Evolutionary conservation across 2,888 invertebrate genomes (phyloP).

Genomic region (Mythimna ferrago): DNA sequence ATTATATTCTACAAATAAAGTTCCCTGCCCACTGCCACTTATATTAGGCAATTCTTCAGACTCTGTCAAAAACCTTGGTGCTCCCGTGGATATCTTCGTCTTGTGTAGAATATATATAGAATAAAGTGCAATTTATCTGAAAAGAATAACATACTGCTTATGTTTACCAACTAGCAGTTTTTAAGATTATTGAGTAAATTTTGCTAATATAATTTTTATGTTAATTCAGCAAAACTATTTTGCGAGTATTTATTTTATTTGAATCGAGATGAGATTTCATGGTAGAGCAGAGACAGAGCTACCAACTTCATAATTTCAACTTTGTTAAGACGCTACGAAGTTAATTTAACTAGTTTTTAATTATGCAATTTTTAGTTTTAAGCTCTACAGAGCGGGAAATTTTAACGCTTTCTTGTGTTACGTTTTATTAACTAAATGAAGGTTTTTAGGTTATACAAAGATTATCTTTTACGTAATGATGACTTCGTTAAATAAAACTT

Average conservation of each 20-base stretch:
- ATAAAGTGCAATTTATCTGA: not conserved
- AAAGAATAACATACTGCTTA: not conserved
- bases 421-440: constrained; percentile 51
- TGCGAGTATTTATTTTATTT: not conserved
- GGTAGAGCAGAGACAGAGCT: constrained; percentile 36
- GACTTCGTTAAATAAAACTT: constrained; percentile 22
- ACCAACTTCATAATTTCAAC: constrained; percentile 74
- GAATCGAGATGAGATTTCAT: constrained; percentile 40
- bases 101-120: not conserved
- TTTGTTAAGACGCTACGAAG: constrained; percentile 71
- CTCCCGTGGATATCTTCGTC: too few relatives aligned
- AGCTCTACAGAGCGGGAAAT: constrained; percentile 55
- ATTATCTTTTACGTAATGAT: constrained; percentile 29
- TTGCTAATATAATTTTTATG: not conserved
- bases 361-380: constrained; percentile 74
- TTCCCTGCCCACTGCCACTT: too few relatives aligned
- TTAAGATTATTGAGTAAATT: not conserved
- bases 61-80: too few relatives aligned
- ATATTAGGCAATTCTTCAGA: too few relatives aligned
- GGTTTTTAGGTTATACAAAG: constrained; percentile 35
- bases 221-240: not conserved
- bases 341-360: constrained; percentile 76
- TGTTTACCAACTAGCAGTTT: not conserved
- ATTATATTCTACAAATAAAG: too few relatives aligned
- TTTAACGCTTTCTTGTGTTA: constrained; percentile 51